phyloP scores from a whole-genome alignment of 2,113 vertebrate genomes.

The Myanophis thanlyinensis region DNA sequence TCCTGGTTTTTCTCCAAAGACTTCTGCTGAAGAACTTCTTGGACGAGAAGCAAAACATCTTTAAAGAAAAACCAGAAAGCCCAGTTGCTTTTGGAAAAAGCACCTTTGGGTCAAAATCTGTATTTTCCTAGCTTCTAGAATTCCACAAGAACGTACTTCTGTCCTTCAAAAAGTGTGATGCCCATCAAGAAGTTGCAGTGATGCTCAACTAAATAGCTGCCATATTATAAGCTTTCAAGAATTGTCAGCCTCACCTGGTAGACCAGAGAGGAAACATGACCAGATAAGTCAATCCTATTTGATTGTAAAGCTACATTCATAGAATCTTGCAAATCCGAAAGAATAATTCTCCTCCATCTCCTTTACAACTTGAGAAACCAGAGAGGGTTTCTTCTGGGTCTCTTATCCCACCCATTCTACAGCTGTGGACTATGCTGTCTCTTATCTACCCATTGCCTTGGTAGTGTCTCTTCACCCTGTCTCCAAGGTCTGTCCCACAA shows the following conservation, averaged over 20 bases:
- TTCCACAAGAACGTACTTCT: background rate
- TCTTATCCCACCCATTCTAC: background rate
- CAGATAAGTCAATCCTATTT: background rate
- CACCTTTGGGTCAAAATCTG: background rate
- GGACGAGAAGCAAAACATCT: too few species aligned
- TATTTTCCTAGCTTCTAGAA: background rate
- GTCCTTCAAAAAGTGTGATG: background rate
- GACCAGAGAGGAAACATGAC: background rate
- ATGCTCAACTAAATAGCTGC: background rate
- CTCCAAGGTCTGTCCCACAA: background rate
- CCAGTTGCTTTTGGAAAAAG: too few species aligned
- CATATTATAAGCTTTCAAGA: background rate
- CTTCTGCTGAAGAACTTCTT: too few species aligned
- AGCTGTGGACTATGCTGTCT: background rate
- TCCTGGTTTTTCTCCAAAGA: too few species aligned
- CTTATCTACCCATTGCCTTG: background rate
- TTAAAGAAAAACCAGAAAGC: too few species aligned
- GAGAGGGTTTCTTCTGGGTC: background rate
- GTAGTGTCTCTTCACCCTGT: background rate
- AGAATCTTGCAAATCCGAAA: background rate
- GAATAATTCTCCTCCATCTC: background rate
- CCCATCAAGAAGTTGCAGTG: background rate
- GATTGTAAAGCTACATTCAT: background rate
- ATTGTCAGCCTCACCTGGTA: background rate
- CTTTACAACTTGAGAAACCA: background rate